Evolutionary conservation across 2,113 vertebrate genomes (phyloP), one percentile per base, ranked within the genome.

Genomic region (Ellobius talpinus): DNA sequence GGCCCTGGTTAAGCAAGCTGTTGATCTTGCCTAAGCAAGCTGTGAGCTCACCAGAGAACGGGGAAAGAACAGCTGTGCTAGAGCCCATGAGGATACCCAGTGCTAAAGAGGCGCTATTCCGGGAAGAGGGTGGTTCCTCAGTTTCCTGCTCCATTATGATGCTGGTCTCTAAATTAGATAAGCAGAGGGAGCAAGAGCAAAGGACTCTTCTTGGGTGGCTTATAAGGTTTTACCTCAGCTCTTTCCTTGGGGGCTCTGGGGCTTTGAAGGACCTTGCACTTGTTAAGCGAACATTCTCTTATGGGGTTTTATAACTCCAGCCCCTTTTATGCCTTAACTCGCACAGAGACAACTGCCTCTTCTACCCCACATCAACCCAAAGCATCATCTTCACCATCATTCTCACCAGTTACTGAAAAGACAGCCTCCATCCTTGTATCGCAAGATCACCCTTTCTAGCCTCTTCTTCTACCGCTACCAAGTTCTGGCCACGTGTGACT

Each of bases 1-100:
- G 84, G 24, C 36, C 91, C 72, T 96, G 95, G 87, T 72, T 91
- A 82, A 84, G 65, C 47, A 89, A 93, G 87, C 78, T 81, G 50
- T 85, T 78, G 24, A 63, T 79, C 77, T 91, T 79, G 50, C 70
- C 74, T 95, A 65, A 90, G 79, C 88, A 92, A 81, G 73, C 2
- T 94, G 50, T 5, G 89, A 76, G 31, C 36, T 85, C 88, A 79
- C 58, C 68, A 63, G 36, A 93, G 11, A 96, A 91, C 13, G 24
- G 13, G 7, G 8, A 72, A 12, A 97, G 24, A 93, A 50, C 5
- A 72, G 31, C n/a, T 87, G 36, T 29, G 0, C 6, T 39, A 16
- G 26, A 21, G 23, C 39, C 55, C 45, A 23, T 47, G 73, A 73
- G 88, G 61, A 3, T 45, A 21, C 42, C 47, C 42, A 29, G 24